Evolutionary conservation across 2,113 vertebrate species (phyloP).

Genomic region (Cebus imitator): DNA sequence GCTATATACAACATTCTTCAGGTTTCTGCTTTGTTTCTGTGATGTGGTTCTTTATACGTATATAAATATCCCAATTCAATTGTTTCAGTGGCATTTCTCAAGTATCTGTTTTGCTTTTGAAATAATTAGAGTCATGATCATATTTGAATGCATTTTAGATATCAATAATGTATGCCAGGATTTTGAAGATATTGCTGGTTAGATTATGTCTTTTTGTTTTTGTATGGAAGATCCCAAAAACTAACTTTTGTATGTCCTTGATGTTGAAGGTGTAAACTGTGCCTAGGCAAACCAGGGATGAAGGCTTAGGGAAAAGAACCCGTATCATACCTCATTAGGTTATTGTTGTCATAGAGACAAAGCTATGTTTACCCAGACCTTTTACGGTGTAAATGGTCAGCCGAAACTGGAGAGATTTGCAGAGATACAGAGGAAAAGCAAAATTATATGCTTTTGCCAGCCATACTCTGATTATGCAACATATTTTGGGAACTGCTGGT

Average conservation of each 20-base stretch:
- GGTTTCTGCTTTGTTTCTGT: not conserved
- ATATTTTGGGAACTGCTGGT: not conserved
- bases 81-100: conserved; percentile 30
- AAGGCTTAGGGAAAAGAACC: not conserved
- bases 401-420: not conserved
- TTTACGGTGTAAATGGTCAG: not conserved
- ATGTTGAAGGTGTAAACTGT: not conserved
- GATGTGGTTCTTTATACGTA: not conserved
- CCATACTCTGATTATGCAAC: not conserved
- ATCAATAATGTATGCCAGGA: not conserved
- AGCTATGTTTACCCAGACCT: not conserved
- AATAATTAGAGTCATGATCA: conserved; percentile 11
- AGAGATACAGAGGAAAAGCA: not conserved
- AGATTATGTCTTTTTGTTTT: not conserved
- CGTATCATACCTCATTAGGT: not conserved
- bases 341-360: not conserved
- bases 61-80: not conserved
- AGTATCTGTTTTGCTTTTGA: conserved; percentile 5
- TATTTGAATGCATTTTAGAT: conserved; percentile 20
- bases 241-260: not conserved
- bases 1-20: not conserved
- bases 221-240: not conserved
- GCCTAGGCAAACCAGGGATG: not conserved
- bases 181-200: not conserved
- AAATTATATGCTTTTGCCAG: not conserved